Evolutionary conservation across 2,113 vertebrate genomes (phyloP).

Genomic region (Passer montanus): DNA sequence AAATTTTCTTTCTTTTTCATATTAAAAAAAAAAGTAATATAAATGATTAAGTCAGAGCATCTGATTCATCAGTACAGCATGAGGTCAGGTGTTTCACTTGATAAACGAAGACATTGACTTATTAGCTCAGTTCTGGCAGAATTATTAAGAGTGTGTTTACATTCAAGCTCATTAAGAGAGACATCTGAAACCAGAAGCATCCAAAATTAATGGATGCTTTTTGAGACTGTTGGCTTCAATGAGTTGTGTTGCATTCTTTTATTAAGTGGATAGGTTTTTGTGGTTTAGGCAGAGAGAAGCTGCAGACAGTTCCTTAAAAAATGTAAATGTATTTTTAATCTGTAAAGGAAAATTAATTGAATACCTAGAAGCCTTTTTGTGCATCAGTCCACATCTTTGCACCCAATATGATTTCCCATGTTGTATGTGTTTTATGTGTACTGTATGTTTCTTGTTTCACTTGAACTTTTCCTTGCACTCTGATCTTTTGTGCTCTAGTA

Average conservation of each 20-base stretch:
- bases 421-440: neutral
- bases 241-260: slow-evolving; percentile 26
- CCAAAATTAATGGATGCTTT: slow-evolving; percentile 54
- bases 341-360: neutral
- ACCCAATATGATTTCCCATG: neutral
- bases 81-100: slow-evolving; percentile 40
- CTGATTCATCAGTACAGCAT: slow-evolving; percentile 14
- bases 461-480: neutral
- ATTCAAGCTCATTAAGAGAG: slow-evolving; percentile 52
- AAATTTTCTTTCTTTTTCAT: neutral
- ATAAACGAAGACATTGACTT: slow-evolving; percentile 47
- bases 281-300: slow-evolving; percentile 23
- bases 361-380: neutral
- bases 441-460: neutral
- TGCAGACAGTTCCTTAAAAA: slow-evolving; percentile 7
- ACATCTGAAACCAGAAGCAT: slow-evolving; percentile 48
- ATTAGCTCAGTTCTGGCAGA: slow-evolving; percentile 56
- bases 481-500: neutral
- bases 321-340: neutral
- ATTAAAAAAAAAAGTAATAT: neutral
- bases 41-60: slow-evolving; percentile 3
- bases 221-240: slow-evolving; percentile 23
- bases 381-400: neutral
- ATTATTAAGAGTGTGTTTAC: slow-evolving; percentile 55
- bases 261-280: slow-evolving; percentile 35